Conservation (phyloP, 2,797 vertebrate species). For the Periparus ater region DNA sequence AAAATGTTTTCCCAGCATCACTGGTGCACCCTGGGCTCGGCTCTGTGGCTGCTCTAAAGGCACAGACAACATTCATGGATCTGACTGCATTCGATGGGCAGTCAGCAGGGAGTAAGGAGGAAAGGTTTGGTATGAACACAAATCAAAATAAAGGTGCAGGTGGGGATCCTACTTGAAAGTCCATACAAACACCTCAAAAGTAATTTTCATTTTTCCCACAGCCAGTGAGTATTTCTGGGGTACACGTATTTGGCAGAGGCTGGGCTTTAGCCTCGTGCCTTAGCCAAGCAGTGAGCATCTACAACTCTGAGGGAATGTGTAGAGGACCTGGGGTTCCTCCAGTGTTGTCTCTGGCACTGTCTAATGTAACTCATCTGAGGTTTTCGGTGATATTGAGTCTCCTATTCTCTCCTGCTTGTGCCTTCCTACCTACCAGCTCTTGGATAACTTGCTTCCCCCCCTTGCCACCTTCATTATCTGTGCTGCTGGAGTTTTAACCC, state of each 20-base stretch:
- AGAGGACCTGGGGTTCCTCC: neutral
- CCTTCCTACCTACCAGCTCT: neutral
- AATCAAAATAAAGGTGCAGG: neutral
- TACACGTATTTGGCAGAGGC: neutral
- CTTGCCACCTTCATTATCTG: fast-evolving
- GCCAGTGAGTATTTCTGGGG: neutral
- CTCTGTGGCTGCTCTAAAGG: neutral
- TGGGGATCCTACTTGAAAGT: neutral
- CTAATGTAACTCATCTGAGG: neutral
- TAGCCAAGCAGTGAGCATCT: neutral
- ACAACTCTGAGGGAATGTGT: neutral
- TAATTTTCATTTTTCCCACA: neutral
- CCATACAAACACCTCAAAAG: neutral
- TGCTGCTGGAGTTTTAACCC: neutral
- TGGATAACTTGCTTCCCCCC: neutral
- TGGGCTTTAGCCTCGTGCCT: neutral
- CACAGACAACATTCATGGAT: neutral
- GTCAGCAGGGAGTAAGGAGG: neutral
- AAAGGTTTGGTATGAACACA: neutral
- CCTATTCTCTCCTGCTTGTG: neutral
- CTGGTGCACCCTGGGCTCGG: neutral
- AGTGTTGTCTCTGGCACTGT: neutral
- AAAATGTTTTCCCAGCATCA: neutral
- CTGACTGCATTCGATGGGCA: neutral
- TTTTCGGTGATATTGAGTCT: neutral